These are phyloP conservation scores for Sclerurus mexicanus DNA, from an alignment of 2,113 vertebrate genomes.

Conservation along the genomic window DNA sequence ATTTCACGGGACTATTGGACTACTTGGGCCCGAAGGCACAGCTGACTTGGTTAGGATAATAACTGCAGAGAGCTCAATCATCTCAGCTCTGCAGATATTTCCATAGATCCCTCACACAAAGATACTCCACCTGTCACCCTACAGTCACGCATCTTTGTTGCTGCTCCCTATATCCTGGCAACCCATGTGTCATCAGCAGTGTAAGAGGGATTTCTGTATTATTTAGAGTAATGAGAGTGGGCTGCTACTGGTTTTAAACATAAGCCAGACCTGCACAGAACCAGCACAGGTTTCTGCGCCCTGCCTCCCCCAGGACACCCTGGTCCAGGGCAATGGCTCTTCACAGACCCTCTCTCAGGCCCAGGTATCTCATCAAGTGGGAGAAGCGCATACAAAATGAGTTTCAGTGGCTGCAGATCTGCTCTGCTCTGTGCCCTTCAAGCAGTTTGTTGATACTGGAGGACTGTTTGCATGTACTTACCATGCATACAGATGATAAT, in stretches of 20 bases:
- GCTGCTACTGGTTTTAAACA: not conserved
- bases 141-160: not conserved
- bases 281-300: not conserved
- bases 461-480: not conserved
- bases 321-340: not conserved
- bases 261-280: not conserved
- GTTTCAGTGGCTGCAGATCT: not conserved
- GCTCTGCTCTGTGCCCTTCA: not conserved
- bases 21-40: accelerated
- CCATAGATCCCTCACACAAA: not conserved
- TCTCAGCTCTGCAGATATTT: not conserved
- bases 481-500: not conserved
- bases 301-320: not conserved
- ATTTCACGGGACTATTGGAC: not conserved
- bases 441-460: not conserved
- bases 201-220: not conserved
- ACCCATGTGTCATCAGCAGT: not conserved
- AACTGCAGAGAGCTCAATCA: not conserved
- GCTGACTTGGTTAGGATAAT: not conserved
- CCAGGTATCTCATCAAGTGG: not conserved
- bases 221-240: not conserved
- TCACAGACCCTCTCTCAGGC: not conserved
- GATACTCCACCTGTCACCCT: not conserved
- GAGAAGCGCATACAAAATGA: not conserved
- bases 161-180: not conserved